Evolutionary conservation across 1,140 invertebrate species (phyloP).

Genomic region (Cotesia vestalis): DNA sequence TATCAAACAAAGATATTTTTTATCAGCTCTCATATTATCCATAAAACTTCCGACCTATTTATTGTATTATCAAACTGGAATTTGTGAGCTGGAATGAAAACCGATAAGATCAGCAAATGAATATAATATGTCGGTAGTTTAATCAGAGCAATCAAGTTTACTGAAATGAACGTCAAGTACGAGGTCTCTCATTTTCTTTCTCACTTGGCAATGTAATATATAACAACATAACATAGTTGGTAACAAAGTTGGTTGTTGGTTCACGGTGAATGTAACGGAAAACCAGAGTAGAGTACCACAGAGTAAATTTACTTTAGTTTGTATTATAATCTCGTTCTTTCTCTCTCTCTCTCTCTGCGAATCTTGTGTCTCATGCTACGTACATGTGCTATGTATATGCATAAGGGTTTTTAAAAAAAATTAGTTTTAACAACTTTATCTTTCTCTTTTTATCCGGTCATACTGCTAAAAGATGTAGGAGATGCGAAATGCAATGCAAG

Average conservation of each 20-base stretch:
- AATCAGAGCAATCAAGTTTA: constrained; percentile 21
- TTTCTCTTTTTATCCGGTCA: background rate
- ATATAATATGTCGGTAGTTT: constrained; percentile 7
- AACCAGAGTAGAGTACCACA: background rate
- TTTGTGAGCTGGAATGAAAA: constrained; percentile 10
- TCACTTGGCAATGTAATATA: too few species aligned
- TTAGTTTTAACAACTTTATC: too few species aligned
- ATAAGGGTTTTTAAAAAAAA: background rate
- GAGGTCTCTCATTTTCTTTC: constrained; percentile 13
- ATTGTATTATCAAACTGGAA: constrained; percentile 18
- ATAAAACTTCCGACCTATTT: constrained; percentile 7
- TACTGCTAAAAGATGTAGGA: constrained; percentile 13
- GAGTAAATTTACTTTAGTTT: background rate
- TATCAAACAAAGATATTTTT: background rate
- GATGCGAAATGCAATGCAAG: constrained; percentile 32
- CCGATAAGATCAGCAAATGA: constrained; percentile 16
- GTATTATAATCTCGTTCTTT: background rate
- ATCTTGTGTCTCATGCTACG: background rate
- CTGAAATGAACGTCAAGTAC: constrained; percentile 19
- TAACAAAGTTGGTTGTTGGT: background rate
- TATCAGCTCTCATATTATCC: background rate
- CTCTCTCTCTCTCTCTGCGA: background rate
- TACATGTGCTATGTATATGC: background rate
- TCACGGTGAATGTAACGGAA: constrained; percentile 30
- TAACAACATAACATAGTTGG: too few species aligned